Base-by-base conservation (phyloP, 2,888 invertebrate genomes). In the Dexiosoma caninum region DNA sequence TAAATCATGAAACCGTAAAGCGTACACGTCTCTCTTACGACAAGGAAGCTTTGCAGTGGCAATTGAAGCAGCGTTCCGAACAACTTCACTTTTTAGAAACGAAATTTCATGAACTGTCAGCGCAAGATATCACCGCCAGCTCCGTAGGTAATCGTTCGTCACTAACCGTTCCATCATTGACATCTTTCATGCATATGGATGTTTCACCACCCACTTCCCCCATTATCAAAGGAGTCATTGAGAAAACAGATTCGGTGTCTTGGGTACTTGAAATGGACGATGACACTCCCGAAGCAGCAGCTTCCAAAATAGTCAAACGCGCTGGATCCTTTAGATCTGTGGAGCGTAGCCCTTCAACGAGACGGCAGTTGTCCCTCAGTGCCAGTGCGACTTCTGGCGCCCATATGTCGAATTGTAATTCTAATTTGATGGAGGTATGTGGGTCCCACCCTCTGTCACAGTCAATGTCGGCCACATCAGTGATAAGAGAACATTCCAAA, bases 1-100 rank as follows among this genome's bases (percentile, higher is more conserved):
- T 94, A 75, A 94, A 94, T 55, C 93, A 95, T 71, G 95, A 97
- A 88, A 91, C 93, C 1, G 94, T 95, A 86, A 95, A 95, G 83
- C 95, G 95, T 85, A 93, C 95, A 79, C 92, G 96, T 1, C 90
- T 97, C 55, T 93, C 93, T 0, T 95, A 95, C 86, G 93, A 95
- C 87, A 97, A 97, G 87, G 98, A 98, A 90, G 96, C 97, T 90
- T 92, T 97, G 2, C 93, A 95, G 85, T 98, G 96, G 93, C 95
- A 95, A 87, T 92, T 97, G 75, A 92, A 95, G 85, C 95, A 96
- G 88, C 95, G 95, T 88, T 94, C 94, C 72, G 95, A 95, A 90
- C 94, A 95, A 51, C 91, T 89, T 12, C 86, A 87, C 37, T 84
- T 88, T 23, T 86, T 88, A 1, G 88, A 88, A 76, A 84, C 85